Evolutionary conservation across 2,113 vertebrate genomes (phyloP), one percentile per base, ranked within the genome.

Genomic region (Loxodonta africana): DNA sequence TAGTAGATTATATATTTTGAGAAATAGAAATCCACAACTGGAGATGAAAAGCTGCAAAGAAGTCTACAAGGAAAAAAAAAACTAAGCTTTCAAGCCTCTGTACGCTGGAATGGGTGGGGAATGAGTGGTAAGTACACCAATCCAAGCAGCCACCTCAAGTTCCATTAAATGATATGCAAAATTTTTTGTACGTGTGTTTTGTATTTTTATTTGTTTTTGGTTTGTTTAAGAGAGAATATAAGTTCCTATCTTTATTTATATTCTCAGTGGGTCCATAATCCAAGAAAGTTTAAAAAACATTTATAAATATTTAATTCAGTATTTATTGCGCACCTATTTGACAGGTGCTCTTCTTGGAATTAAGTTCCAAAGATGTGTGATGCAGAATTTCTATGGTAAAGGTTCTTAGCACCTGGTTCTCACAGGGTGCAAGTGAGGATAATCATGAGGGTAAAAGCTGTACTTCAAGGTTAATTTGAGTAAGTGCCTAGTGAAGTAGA

Each of bases 221-320:
- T 53, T 46, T 82, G 4, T 17, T 3, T 17, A 76, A 57, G 53
- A 57, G 15, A 82, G 4, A 83, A 26, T 73, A 1, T 48, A 81
- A 33, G 6, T 53, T 71, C 84, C 18, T 60, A 67, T 4, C 21
- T 83, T 88, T 88, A 77, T 33, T 95, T 8, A 81, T 80, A 53
- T 90, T 78, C 15, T 74, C 57, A 84, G 9, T 80, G 23, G 33
- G 23, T 9, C 10, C 46, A 51, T 21, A 5, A 74, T 80, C 11
- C 77, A 80, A 21, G 5, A 91, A 88, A 62, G 6, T 67, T 62
- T 88, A 67, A 65, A 3, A 48, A 82, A 90, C 30, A 73, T 44
- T 63, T 48, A 83, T 78, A 78, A 82, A 83, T 51, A 1, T 71
- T 95, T 46, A 71, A 83, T 90, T 89, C 57, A 94, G 82, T 60